Base-by-base conservation (phyloP, 2,888 invertebrate genomes). In the Heteromurus nitidus region DNA sequence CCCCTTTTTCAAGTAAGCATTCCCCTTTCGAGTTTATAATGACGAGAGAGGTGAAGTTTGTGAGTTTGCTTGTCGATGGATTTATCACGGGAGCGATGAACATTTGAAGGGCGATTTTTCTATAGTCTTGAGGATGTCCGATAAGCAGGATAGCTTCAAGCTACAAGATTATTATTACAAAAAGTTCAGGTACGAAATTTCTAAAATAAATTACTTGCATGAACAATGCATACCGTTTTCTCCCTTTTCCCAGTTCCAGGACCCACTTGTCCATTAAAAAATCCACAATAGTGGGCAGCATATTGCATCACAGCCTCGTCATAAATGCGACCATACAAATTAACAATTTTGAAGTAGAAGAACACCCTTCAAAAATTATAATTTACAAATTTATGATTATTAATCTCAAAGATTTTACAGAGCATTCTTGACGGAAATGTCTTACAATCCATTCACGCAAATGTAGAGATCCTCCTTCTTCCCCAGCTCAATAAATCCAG, bases 221-320 rank as follows among this genome's bases (percentile, higher is more conserved):
- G 3, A 16, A 22, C 22, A 53, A 53, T 53, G 47, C 5, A 22
- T 22, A 70, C 70, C 26, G 60, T 58, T 13, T 22, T n/a, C 13
- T 73, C n/a, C 3, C 65, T 22, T 18, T n/a, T 28, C 18, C 16
- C 30, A 11, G 36, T 65, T 53, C 65, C 64, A 26, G 65, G 74
- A 7, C 74, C 74, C 20, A 42, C 64, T 22, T 74, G 50, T 28
- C 74, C 74, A 36, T 74, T 74, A 50, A 20, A 74, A 24, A 74
- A 74, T 1, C 64, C 65, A 55, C 74, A 74, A 18, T 30, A 53
- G 26, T 74, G 74, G 5, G 64, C 11, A 9, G 65, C 22, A 26
- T 50, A 74, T 28, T 74, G 64, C 74, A 74, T 74, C 16, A 65
- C 74, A 13, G 50, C 74, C n/a, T 74, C 74, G 22, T 74, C 74